Percentiles rank a stretch among this genome's conserved stretches.
phyloP scores from a whole-genome alignment of 2,888 invertebrate species.

The Plagodis pulveraria region DNA sequence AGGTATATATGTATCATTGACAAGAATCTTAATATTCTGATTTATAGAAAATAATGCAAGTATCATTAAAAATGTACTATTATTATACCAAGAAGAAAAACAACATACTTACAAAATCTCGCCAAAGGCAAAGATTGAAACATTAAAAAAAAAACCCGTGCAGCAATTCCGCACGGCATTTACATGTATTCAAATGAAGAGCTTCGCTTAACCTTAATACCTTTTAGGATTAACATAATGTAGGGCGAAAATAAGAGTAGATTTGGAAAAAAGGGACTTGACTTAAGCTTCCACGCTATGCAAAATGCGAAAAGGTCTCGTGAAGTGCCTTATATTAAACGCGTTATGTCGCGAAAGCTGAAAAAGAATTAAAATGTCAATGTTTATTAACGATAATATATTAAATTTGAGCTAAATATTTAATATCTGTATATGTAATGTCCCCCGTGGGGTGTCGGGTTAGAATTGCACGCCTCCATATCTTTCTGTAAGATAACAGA shows the following conservation, averaged over 20 bases:
- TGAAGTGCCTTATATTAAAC: background rate
- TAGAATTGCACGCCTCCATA: too few relatives aligned
- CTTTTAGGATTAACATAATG: conserved; percentile 37
- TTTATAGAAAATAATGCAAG: too few relatives aligned
- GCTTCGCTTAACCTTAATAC: conserved; percentile 36
- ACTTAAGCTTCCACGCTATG: conserved; percentile 20
- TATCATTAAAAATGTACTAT: too few relatives aligned
- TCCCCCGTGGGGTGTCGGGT: too few relatives aligned
- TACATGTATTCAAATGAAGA: conserved; percentile 38
- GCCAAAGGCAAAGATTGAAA: conserved; percentile 19
- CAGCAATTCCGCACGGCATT: conserved; percentile 17
- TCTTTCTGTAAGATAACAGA: too few relatives aligned
- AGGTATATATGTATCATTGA: too few relatives aligned
- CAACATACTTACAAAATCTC: conserved; percentile 14
- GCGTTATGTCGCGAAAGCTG: too few relatives aligned
- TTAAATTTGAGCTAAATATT: too few relatives aligned
- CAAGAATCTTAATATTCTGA: too few relatives aligned
- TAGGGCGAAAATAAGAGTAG: conserved; percentile 35
- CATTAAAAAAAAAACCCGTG: background rate
- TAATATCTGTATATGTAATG: too few relatives aligned
- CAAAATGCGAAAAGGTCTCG: conserved; percentile 2
- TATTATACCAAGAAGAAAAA: conserved; percentile 13
- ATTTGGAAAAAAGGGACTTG: conserved; percentile 32
- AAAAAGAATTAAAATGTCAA: too few relatives aligned
- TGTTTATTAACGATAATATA: too few relatives aligned